A percentile compares a stretch with the other conserved stretches of the same genome.
These are phyloP conservation scores for Sparus aurata DNA, from an alignment of 2,797 vertebrate genomes.

Conservation along the genomic window DNA sequence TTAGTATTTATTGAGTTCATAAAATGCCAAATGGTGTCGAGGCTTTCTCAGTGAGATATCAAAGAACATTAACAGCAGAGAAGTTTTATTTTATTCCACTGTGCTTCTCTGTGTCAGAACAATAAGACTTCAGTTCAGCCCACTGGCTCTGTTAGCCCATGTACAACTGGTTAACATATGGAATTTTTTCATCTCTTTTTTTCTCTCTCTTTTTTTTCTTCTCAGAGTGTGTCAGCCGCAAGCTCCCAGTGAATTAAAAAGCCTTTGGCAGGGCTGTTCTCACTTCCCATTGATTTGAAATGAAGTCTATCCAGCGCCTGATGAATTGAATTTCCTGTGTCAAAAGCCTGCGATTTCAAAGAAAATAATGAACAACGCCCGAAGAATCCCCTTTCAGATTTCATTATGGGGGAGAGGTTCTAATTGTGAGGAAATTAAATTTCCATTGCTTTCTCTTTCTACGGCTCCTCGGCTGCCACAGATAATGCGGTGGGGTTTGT, in stretches of 20 bases:
- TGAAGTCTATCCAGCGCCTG: slow-evolving; percentile 81
- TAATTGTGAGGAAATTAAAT: slow-evolving; percentile 83
- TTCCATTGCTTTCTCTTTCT: slow-evolving; percentile 66
- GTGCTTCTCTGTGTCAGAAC: slow-evolving; percentile 4
- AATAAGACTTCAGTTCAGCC: slow-evolving; percentile 25
- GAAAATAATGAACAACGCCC: slow-evolving; percentile 85
- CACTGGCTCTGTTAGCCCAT: slow-evolving; percentile 12
- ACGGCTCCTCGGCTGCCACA: slow-evolving; percentile 41
- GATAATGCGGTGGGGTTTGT: slow-evolving; percentile 58
- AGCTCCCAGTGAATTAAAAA: slow-evolving; percentile 76
- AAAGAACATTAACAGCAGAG: neutral
- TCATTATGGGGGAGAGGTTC: slow-evolving; percentile 84
- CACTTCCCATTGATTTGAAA: slow-evolving; percentile 80
- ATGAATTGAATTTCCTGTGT: slow-evolving; percentile 85
- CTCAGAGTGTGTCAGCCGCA: slow-evolving; percentile 45
- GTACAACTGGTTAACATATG: slow-evolving; percentile 57
- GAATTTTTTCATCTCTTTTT: slow-evolving; percentile 51
- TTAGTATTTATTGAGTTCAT: slow-evolving; percentile 17
- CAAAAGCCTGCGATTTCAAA: slow-evolving; percentile 80
- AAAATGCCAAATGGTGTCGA: slow-evolving; percentile 16
- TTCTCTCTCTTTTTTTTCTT: slow-evolving; percentile 32
- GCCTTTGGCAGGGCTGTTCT: slow-evolving; percentile 81
- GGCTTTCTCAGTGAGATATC: slow-evolving; percentile 8
- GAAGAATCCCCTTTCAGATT: slow-evolving; percentile 81
- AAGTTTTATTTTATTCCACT: slow-evolving; percentile 10